phyloP scores from a whole-genome alignment of 2,797 vertebrate genomes.

The Schizopygopsis malacanthus region DNA sequence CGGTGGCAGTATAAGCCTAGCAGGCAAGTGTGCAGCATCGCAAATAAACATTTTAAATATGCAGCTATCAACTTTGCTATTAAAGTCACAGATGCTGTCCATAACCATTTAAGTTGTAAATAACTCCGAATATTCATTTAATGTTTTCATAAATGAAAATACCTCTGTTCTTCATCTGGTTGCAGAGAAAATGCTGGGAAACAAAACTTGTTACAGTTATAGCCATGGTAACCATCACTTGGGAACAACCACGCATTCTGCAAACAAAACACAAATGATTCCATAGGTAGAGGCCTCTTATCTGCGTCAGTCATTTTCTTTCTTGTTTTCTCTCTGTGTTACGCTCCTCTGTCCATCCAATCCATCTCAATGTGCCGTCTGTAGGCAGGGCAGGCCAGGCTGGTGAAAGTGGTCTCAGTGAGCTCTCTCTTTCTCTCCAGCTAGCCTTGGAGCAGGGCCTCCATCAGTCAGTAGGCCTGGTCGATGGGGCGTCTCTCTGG shows the following conservation, averaged over 20 bases:
- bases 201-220: conserved; percentile 14
- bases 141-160: conserved; percentile 32
- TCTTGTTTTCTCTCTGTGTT: conserved; percentile 22
- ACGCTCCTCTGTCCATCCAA: conserved; percentile 66
- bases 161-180: conserved; percentile 21
- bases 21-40: conserved; percentile 16
- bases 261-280: conserved; percentile 28
- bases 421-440: conserved; percentile 63
- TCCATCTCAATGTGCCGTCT: conserved; percentile 79
- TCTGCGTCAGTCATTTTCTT: conserved; percentile 30
- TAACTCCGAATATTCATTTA: not conserved
- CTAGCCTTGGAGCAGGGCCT: conserved; percentile 81
- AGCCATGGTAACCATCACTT: conserved; percentile 40
- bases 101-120: conserved; percentile 31
- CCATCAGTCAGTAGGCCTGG: conserved; percentile 88
- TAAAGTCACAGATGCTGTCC: conserved; percentile 16
- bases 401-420: conserved; percentile 84
- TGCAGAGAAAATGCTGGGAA: conserved; percentile 8
- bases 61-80: conserved; percentile 1
- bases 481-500: conserved; percentile 87
- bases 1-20: not conserved
- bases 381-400: conserved; percentile 78
- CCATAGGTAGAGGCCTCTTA: conserved; percentile 4
- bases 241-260: not conserved
- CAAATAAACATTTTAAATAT: conserved; percentile 15